Evolutionary conservation across 2,797 vertebrate genomes (phyloP), one percentile per base, ranked within the genome.

Genomic region (Lepilemur ruficaudatus): DNA sequence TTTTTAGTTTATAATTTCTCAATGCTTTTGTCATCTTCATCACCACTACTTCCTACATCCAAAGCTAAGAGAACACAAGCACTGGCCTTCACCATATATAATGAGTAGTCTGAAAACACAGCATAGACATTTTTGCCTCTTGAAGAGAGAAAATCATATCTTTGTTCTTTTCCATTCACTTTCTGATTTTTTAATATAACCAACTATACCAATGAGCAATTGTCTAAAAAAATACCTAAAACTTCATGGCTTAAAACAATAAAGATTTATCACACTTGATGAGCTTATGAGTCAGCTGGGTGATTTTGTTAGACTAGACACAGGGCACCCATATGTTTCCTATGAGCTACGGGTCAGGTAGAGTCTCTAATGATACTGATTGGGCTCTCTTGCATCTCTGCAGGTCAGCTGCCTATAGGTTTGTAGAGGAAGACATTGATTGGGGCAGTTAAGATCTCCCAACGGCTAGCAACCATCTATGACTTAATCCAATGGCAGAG

Each of bases 1-100:
- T 41, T 78, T 94, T 96, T 76, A 46, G 30, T 14, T 92, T 85
- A 10, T 87, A 46, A 41, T 95, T 97, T 96, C n/a, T 93, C 69
- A 82, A 32, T 67, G 35, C 20, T 59, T 17, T 48, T 90, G 10
- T 55, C 75, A 85, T 91, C 17, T 35, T 92, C 63, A 61, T 43
- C 43, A 50, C 43, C n/a, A 4, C 14, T 52, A 78, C 46, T 82
- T 87, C 23, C 32, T 6, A 61, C 30, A 6, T 67, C 41, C 22
- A 76, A 86, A 96, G 17, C 61, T 87, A 61, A 72, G 30, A 43
- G 72, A 91, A 72, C 28, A 59, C 1, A 50, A 80, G 28, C 12
- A n/a, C 0, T 75, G 50, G 10, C 4, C 70, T 12, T 84, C 25
- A 61, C 13, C 13, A 38, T 80, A 43, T 61, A 6, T 41, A 13